A percentile compares a stretch with the other conserved stretches of the same genome.
Evolutionary conservation across 2,797 vertebrate species (phyloP).

Genomic region (Halcyon leucocephala): DNA sequence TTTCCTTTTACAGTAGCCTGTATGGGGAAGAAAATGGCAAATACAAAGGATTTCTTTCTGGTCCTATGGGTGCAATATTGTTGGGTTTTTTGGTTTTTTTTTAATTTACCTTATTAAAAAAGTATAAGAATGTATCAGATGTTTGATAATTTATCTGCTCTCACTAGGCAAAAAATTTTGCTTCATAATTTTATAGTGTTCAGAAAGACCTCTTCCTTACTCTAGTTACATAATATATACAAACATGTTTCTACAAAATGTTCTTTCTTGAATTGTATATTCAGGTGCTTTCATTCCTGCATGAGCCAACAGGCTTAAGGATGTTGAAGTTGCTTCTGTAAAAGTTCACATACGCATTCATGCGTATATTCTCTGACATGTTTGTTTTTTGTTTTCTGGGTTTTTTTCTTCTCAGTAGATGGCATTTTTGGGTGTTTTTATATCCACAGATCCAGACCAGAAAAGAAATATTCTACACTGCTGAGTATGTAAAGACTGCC

Average conservation of each 20-base stretch:
- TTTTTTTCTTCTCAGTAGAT: background rate
- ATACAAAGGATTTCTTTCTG: background rate
- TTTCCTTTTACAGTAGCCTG: background rate
- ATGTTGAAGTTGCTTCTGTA: background rate
- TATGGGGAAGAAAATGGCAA: background rate
- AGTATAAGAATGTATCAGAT: background rate
- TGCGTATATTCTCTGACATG: fast-evolving
- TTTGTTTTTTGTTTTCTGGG: background rate
- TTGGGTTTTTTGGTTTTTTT: background rate
- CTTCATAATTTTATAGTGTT: background rate
- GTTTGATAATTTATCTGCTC: background rate
- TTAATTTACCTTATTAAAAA: background rate
- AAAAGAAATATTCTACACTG: background rate
- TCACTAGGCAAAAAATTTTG: background rate
- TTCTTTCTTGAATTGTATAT: background rate
- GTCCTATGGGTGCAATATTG: background rate
- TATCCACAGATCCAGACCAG: background rate
- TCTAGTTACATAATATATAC: background rate
- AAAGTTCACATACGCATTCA: background rate
- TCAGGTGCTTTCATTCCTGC: background rate
- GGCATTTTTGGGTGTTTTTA: background rate
- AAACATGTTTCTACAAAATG: background rate
- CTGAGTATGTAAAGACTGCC: background rate
- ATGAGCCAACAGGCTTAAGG: background rate
- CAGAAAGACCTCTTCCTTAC: background rate